Evolutionary conservation across 64 coral and sea anemone genomes (phyloP), one percentile per base, ranked within the genome.

Genomic region (Montipora cactus): DNA sequence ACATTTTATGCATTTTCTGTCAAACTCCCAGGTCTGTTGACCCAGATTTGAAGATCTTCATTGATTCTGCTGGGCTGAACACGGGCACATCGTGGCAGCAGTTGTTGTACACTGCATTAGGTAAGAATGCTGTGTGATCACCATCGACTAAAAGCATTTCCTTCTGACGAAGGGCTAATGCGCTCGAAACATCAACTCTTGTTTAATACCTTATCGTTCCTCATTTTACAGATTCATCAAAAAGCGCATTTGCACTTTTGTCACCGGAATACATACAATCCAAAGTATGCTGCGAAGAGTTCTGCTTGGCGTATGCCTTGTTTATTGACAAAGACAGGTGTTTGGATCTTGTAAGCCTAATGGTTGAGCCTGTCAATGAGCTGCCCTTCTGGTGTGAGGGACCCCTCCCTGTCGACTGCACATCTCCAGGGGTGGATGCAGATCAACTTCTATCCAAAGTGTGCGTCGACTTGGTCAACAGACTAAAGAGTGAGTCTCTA

Each of bases 81-180:
- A 93, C 98, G 12, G 98, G 98, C 1, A 76, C 89, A 25, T 94
- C 95, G 7, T 99, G 98, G 98, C 98, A 99, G 64, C 95, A 99
- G 79, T 47, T 81, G 4, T 83, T 99, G 5, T 99, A 96, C 69
- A 78, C 84, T 47, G 95, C 98, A 57, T 74, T 99, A 47, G 98
- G 98, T 99, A 94, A 62, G 14, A 20, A 0, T 46, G 53, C 53
- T 57, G 6, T 57, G 11, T 57, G 11, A 57, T 37, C 37, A 37
- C 37, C 37, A 37, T 28, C 28, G 1, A 28, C 28, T 28, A 28
- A 28, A 28, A 28, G 28, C 28, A 28, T 28, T 1, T 28, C 28
- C 28, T 28, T 28, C 28, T 28, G 37, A 37, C 37, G 37, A 37
- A 37, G 37, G 37, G 37, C 37, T 37, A 37, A 37, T 37, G 37